Evolutionary conservation across 2,797 vertebrate species (phyloP).

Genomic region (Microctenopoma lineatum): DNA sequence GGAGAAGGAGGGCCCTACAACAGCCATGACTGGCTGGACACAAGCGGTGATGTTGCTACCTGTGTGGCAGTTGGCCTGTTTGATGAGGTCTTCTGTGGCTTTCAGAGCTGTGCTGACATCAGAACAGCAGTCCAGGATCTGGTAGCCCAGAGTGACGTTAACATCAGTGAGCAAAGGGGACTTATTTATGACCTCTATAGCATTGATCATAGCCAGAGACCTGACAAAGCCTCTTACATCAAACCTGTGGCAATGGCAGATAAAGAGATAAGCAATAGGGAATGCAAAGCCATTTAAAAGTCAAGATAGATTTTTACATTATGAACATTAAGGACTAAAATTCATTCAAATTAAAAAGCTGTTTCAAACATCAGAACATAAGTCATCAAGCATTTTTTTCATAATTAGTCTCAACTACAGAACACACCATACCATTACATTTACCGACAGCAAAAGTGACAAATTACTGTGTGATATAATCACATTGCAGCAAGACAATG

Average conservation of each 20-base stretch:
- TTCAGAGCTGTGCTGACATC: slow-evolving; percentile 87
- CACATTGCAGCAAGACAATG: no score
- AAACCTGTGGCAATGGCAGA: slow-evolving; percentile 75
- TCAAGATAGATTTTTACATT: no score
- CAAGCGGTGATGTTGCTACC: slow-evolving; percentile 62
- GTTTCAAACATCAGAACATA: background rate
- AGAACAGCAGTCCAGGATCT: slow-evolving; percentile 87
- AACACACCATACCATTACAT: no score
- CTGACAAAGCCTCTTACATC: slow-evolving; percentile 76
- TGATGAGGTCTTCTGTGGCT: slow-evolving; percentile 78
- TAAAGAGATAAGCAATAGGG: background rate
- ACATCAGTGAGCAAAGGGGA: slow-evolving; percentile 81
- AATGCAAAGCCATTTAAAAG: background rate
- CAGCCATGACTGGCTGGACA: slow-evolving; percentile 79
- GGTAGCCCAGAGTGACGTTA: slow-evolving; percentile 85
- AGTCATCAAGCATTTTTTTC: background rate
- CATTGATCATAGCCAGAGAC: slow-evolving; percentile 88
- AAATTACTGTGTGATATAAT: background rate
- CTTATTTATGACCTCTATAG: slow-evolving; percentile 87
- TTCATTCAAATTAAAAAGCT: background rate
- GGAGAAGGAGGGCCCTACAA: slow-evolving; percentile 84
- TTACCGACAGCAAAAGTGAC: background rate
- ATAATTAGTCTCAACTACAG: no score
- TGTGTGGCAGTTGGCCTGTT: slow-evolving; percentile 63
- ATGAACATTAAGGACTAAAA: no score